A percentile compares a stretch with the other conserved stretches of the same genome.
phyloP scores from a whole-genome alignment of 2,797 vertebrate genomes.

The Acanthurus leucopareius region DNA sequence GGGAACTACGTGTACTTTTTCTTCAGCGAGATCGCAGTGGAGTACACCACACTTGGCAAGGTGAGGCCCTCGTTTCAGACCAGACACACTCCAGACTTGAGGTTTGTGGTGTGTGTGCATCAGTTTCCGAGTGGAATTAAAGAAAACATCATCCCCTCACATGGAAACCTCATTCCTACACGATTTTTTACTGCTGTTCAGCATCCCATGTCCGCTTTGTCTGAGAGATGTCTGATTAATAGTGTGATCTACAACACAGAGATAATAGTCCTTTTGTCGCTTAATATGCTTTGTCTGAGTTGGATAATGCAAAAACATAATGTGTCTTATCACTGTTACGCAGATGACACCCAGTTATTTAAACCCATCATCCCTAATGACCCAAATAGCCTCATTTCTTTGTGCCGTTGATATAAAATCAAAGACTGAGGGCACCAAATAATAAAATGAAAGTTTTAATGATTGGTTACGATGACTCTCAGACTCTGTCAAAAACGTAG shows the following conservation, averaged over 20 bases:
- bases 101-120: not conserved
- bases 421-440: too few relatives aligned
- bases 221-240: not conserved
- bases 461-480: too few relatives aligned
- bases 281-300: too few relatives aligned
- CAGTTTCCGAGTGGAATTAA: constrained; percentile 1
- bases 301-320: too few relatives aligned
- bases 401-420: too few relatives aligned
- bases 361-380: too few relatives aligned
- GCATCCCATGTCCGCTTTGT: not conserved
- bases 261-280: too few relatives aligned
- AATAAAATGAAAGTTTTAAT: too few relatives aligned
- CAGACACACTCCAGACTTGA: not conserved
- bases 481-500: too few relatives aligned
- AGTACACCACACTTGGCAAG: constrained; percentile 93
- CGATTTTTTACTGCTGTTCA: not conserved
- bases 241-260: not conserved
- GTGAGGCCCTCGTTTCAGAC: constrained; percentile 75
- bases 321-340: too few relatives aligned
- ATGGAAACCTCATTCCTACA: not conserved
- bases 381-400: too few relatives aligned
- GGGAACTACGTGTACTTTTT: constrained; percentile 95
- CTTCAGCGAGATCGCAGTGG: constrained; percentile 95
- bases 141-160: not conserved
- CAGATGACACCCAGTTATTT: too few relatives aligned